These are phyloP conservation scores for Lophotriccus pileatus DNA, from an alignment of 2,797 vertebrate species.

Conservation along the genomic window DNA sequence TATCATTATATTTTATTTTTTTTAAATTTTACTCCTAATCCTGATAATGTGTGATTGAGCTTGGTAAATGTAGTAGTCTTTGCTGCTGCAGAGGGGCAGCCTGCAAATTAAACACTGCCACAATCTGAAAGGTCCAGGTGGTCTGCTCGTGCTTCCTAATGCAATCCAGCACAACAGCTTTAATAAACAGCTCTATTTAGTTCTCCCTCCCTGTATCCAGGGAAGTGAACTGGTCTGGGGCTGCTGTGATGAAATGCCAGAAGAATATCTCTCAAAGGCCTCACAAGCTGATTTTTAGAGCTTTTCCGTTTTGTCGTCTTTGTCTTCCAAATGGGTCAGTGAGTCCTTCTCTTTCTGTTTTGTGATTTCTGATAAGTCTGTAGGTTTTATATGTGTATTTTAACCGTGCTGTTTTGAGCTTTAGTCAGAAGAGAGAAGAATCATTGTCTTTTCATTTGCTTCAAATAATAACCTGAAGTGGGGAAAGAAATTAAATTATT, in stretches of 20 bases:
- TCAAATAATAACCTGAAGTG: slow-evolving; percentile 71
- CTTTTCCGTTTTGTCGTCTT: slow-evolving; percentile 81
- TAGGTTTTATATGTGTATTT: slow-evolving; percentile 67
- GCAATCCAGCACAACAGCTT: slow-evolving; percentile 82
- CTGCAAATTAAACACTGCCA: slow-evolving; percentile 82
- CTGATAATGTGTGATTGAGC: slow-evolving; percentile 72
- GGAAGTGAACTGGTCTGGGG: slow-evolving; percentile 82
- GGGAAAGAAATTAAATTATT: slow-evolving; percentile 62
- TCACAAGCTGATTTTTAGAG: slow-evolving; percentile 82
- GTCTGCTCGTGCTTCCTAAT: slow-evolving; percentile 80
- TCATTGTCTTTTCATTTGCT: slow-evolving; percentile 75
- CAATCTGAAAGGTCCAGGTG: slow-evolving; percentile 84
- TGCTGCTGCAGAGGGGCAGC: slow-evolving; percentile 75
- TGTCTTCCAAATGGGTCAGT: slow-evolving; percentile 87
- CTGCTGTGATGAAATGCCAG: slow-evolving; percentile 85
- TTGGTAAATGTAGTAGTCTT: slow-evolving; percentile 72
- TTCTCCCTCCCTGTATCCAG: slow-evolving; percentile 79
- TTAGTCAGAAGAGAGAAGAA: slow-evolving; percentile 57
- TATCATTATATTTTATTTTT: not conserved
- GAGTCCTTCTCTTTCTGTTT: slow-evolving; percentile 80
- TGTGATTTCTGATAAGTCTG: slow-evolving; percentile 72
- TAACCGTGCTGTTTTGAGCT: slow-evolving; percentile 54
- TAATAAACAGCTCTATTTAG: slow-evolving; percentile 88
- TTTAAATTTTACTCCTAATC: slow-evolving; percentile 65
- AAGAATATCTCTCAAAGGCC: slow-evolving; percentile 84